Evolutionary conservation across 2,113 vertebrate species (phyloP).

Genomic region (Bubo bubo): DNA sequence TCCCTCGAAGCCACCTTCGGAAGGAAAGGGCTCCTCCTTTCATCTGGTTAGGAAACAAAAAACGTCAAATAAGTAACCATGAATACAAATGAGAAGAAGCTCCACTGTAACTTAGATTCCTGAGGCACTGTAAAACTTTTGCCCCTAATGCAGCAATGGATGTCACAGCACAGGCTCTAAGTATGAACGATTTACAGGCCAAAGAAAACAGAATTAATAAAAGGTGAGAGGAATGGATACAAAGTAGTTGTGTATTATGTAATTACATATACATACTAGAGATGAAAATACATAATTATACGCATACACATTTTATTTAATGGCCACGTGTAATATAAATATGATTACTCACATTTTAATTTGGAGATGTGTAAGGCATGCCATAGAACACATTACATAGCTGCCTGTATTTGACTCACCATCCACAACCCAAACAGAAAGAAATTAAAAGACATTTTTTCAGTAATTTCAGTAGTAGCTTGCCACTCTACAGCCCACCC

Average conservation of each 20-base stretch:
- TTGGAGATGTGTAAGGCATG: not conserved
- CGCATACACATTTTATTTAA: not conserved
- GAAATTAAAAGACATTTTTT: not conserved
- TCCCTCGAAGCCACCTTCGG: slow-evolving; percentile 83
- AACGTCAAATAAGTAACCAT: fast-evolving
- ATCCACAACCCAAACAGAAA: not conserved
- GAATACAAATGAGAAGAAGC: not conserved
- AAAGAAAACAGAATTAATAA: not conserved
- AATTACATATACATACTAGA: not conserved
- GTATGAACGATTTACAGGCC: not conserved
- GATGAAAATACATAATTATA: not conserved
- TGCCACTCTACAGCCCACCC: not conserved
- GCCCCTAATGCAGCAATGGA: not conserved
- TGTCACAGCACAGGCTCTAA: not conserved
- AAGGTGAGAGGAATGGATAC: not conserved
- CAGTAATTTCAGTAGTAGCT: not conserved
- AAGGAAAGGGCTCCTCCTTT: slow-evolving; percentile 80
- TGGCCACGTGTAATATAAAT: fast-evolving
- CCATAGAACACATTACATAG: not conserved
- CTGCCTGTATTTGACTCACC: not conserved
- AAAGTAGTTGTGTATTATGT: not conserved
- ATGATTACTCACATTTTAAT: not conserved
- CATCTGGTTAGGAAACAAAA: slow-evolving; percentile 70
- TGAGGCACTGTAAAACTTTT: not conserved
- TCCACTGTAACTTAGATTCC: not conserved